Base-by-base conservation (phyloP, 53 echinoderm and acorn worm genomes). In the Crossaster papposus region DNA sequence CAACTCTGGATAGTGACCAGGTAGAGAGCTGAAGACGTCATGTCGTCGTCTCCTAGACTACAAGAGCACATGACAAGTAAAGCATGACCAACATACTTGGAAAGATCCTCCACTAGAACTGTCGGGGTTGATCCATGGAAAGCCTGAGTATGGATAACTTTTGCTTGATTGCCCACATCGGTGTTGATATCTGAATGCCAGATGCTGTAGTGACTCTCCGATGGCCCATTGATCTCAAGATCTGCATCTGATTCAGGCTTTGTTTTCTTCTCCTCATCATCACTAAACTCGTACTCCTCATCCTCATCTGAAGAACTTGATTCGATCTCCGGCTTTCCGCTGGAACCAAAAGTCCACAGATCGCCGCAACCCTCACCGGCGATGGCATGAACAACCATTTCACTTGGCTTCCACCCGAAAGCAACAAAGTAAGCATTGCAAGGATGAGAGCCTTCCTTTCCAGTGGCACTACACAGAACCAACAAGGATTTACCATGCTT, bases 1-100 rank as follows among this genome's bases (percentile, higher is more conserved):
- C 77, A 80, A 23, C 81, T 86, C 64, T 81, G 78, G 14, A 96
- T 30, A 10, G 89, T 89, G 24, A 96, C 91, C 72, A 93, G 72
- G 91, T 96, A 96, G 22, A 96, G 89, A 34, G 92, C 96, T 6
- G 96, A 96, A 2, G 96, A 88, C 22, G 90, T 96, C 24, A 86
- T 64, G 64, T 96, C 93, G n/a, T 88, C 84, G 26, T 68, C 77
- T 37, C 89, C 90, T 23, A 80, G 65, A 78, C 93, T 93, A 63
- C 90, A 92, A 13, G 96, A 96, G 72, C 96, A 96, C 82, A 96
- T 74, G 71, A 96, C 52, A 14, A 96, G 89, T 54, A 96, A 75
- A 29, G 92, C 28, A 23, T 91, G 87, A 18, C 85, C 90, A 23
- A 80, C 76, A 50, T 89, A 90, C 51, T 79, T 88, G 26, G 83